Evolutionary conservation across 2,888 invertebrate genomes (phyloP), one percentile per base, ranked within the genome.

Genomic region (Limnephilus lunatus): DNA sequence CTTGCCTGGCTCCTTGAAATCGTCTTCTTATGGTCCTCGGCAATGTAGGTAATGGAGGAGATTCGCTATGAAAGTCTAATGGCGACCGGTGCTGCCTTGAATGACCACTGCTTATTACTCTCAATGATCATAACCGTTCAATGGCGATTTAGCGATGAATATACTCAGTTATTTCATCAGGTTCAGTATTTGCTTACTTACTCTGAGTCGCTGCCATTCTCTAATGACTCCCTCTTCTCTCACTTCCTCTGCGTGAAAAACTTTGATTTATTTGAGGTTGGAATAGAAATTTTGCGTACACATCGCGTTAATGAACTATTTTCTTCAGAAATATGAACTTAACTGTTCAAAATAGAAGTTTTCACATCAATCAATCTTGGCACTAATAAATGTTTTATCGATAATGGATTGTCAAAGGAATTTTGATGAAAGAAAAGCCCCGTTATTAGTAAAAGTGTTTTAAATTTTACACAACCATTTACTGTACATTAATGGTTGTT

Each of bases 31-130:
- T 31, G 31, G 53, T 68, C 35, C 80, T n/a, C 80, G 88, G 81
- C 88, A 89, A 35, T 25, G 88, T 81, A 81, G 81, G 12, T 82
- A 90, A 90, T 90, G 90, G 82, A 15, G 81, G 39, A 31, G 44
- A 31, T n/a, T 48, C 81, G 31, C 82, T 31, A 90, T 90, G 81
- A 90, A 90, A 82, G 48, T 81, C 44, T 81, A 82, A 81, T 81
- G 90, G 44, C 19, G n/a, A 82, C 39, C 81, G 31, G 80, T 19
- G 68, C 89, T 89, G 81, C 35, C 81, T 31, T 89, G 44, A 81
- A 89, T 89, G 89, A 89, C 82, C 89, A 19, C 44, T 19, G 81
- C 82, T 90, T 82, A 81, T 90, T 90, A 81, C 82, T 35, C 53
- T 12, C 48, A 48, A 48, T 48, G 25, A 15, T 68, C 68, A n/a